Percentiles rank a stretch among this genome's conserved stretches.
Evolutionary conservation across 1,140 invertebrate species (phyloP).

Genomic region (Pemphigus obesinymphae): DNA sequence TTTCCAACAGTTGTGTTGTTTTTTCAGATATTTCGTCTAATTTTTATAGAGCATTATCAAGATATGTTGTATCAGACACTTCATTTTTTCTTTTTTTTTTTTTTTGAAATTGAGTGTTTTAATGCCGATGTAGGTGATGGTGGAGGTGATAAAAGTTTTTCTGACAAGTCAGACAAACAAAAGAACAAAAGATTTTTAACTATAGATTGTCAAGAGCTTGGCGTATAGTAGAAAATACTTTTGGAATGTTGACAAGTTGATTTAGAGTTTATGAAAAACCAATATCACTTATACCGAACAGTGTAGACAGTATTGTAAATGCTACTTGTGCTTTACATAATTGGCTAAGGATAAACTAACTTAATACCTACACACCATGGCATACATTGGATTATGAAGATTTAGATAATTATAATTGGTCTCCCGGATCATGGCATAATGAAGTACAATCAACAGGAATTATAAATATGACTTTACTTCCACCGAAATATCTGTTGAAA

Average conservation of each 20-base stretch:
- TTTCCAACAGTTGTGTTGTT: background rate
- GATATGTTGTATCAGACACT: background rate
- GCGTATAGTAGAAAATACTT: no score
- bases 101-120: background rate
- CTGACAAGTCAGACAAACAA: background rate
- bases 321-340: conserved; percentile 40
- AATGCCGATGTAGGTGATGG: background rate
- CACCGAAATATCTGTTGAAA: background rate
- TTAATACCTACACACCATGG: conserved; percentile 46
- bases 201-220: conserved; percentile 47
- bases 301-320: conserved; percentile 51
- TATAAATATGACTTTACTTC: background rate
- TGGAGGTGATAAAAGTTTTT: background rate
- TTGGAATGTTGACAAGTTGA: conserved; percentile 50
- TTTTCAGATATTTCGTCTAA: background rate
- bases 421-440: conserved; percentile 21
- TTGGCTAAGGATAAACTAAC: conserved; percentile 9
- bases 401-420: conserved; percentile 46
- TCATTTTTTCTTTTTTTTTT: background rate
- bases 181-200: conserved; percentile 50
- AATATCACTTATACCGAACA: background rate
- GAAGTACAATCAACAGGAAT: background rate
- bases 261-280: background rate
- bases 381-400: conserved; percentile 42
- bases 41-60: background rate